phyloP scores from a whole-genome alignment of 2,113 vertebrate genomes.

The Callopanchax toddi region DNA sequence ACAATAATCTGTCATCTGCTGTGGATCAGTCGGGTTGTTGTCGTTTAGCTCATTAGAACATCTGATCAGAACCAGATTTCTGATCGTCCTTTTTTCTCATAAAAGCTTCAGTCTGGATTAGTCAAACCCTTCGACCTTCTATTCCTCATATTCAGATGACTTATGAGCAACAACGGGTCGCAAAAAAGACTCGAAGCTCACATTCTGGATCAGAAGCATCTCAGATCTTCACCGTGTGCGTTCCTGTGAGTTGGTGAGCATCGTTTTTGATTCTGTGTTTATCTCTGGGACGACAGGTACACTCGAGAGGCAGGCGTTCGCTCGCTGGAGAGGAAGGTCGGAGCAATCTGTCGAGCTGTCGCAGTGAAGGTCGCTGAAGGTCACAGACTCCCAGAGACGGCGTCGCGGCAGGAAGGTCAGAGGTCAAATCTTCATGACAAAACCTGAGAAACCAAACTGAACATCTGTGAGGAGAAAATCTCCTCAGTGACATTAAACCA shows the following conservation, averaged over 20 bases:
- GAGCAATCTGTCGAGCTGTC: constrained; percentile 93
- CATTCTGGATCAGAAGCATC: too few species aligned
- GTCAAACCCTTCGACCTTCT: too few species aligned
- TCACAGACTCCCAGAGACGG: constrained; percentile 77
- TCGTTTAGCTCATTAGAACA: too few species aligned
- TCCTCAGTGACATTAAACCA: too few species aligned
- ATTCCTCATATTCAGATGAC: not conserved
- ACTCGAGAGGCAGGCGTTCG: constrained; percentile 95
- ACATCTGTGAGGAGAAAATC: too few species aligned
- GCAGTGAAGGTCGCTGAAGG: constrained; percentile 95
- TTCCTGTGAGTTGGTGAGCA: not conserved
- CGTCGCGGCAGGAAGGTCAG: constrained; percentile 55
- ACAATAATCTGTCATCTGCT: not conserved
- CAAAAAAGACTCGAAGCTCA: too few species aligned
- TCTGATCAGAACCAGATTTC: too few species aligned
- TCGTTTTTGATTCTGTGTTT: not conserved
- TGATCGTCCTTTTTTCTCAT: too few species aligned
- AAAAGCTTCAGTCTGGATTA: too few species aligned
- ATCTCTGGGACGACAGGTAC: constrained; percentile 81
- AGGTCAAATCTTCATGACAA: not conserved
- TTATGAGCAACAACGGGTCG: too few species aligned
- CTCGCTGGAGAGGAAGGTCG: constrained; percentile 93
- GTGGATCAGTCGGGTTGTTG: too few species aligned
- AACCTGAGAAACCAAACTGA: too few species aligned
- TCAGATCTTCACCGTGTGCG: not conserved